Evolutionary conservation across 2,888 invertebrate genomes (phyloP).

Genomic region (Galerucella calmariensis): DNA sequence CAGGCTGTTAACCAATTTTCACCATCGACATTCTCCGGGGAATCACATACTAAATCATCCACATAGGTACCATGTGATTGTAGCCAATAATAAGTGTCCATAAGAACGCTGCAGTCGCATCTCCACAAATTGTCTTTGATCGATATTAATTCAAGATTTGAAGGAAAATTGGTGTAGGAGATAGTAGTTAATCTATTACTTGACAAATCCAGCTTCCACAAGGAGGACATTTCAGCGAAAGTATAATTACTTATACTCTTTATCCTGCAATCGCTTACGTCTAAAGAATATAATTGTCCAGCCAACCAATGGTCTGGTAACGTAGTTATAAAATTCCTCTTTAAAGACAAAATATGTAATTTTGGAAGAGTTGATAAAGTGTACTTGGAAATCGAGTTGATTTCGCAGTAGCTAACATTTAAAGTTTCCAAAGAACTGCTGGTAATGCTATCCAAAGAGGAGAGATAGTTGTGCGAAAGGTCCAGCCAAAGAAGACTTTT

Average conservation of each 20-base stretch:
- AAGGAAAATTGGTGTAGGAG: slow-evolving; percentile 71
- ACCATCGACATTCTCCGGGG: slow-evolving; percentile 72
- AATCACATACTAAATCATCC: slow-evolving; percentile 72
- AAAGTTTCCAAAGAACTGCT: slow-evolving; percentile 70
- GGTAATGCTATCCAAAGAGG: slow-evolving; percentile 69
- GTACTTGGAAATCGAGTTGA: slow-evolving; percentile 68
- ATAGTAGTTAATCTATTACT: slow-evolving; percentile 78
- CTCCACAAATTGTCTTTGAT: slow-evolving; percentile 79
- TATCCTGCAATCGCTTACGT: slow-evolving; percentile 72
- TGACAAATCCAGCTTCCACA: slow-evolving; percentile 73
- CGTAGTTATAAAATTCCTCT: slow-evolving; percentile 73
- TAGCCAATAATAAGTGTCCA: slow-evolving; percentile 72
- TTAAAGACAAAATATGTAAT: slow-evolving; percentile 72
- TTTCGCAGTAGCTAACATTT: slow-evolving; percentile 76
- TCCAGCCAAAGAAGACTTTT: slow-evolving; percentile 71
- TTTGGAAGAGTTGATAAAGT: slow-evolving; percentile 71
- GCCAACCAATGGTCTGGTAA: slow-evolving; percentile 74
- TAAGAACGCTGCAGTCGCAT: slow-evolving; percentile 76
- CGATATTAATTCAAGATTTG: slow-evolving; percentile 57
- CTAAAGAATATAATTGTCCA: slow-evolving; percentile 70
- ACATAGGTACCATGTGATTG: slow-evolving; percentile 66
- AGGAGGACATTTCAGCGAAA: slow-evolving; percentile 71
- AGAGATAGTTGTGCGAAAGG: slow-evolving; percentile 75
- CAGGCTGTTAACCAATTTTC: slow-evolving; percentile 78
- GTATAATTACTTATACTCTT: slow-evolving; percentile 72